phyloP scores from a whole-genome alignment of 2,888 invertebrate genomes.

The Papilio protenor region DNA sequence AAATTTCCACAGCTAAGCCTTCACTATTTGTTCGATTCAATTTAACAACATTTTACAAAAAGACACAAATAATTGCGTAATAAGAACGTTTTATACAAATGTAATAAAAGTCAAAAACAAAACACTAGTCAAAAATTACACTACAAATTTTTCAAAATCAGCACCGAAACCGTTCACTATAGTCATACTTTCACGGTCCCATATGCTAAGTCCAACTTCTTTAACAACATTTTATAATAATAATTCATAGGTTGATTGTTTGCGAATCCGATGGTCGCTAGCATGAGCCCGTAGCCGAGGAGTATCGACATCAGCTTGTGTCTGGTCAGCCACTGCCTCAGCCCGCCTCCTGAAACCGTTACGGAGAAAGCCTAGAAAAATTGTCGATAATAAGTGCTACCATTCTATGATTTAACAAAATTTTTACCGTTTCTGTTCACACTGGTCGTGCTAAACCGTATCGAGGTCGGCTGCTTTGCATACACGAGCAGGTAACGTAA shows the following conservation, averaged over 20 bases:
- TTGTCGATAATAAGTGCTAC: not conserved
- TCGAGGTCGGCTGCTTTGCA: constrained; percentile 76
- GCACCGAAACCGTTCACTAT: constrained; percentile 16
- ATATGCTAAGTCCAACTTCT: constrained; percentile 73
- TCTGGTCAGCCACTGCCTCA: constrained; percentile 84
- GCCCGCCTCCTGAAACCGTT: constrained; percentile 66
- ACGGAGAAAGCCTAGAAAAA: not conserved
- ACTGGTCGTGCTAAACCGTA: constrained; percentile 69
- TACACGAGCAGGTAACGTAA: constrained; percentile 91
- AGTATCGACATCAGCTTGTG: constrained; percentile 86
- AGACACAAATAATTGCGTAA: constrained; percentile 28
- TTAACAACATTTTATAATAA: constrained; percentile 83
- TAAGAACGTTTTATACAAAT: constrained; percentile 21
- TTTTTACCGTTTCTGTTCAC: constrained; percentile 67
- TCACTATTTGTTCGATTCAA: constrained; percentile 8
- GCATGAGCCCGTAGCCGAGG: constrained; percentile 85
- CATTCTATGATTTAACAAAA: not conserved
- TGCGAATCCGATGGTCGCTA: constrained; percentile 86
- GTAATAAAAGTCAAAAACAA: constrained; percentile 25
- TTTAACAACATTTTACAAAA: constrained; percentile 23
- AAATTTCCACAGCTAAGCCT: not conserved
- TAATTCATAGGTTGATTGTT: constrained; percentile 86
- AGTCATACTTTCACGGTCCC: constrained; percentile 67
- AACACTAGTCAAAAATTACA: constrained; percentile 6
- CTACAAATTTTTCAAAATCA: constrained; percentile 10